phyloP scores from a whole-genome alignment of 2,113 vertebrate species.

The Pygoscelis antarcticus region DNA sequence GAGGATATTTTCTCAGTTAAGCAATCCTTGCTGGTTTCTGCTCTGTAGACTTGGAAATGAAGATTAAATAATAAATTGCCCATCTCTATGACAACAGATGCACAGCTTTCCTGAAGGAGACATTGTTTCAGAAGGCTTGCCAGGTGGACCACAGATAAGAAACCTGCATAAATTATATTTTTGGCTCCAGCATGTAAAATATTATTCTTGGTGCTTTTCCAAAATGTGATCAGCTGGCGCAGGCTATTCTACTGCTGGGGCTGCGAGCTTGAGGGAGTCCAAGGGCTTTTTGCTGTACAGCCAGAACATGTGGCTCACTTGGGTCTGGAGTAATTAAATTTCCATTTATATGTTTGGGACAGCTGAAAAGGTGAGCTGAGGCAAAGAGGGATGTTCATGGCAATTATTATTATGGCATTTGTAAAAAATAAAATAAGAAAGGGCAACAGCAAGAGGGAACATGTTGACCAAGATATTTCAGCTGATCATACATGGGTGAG shows the following conservation, averaged over 20 bases:
- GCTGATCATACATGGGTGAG: not conserved
- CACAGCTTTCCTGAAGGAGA: not conserved
- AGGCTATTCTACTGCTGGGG: not conserved
- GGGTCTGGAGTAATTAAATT: not conserved
- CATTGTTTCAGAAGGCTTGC: conserved; percentile 13
- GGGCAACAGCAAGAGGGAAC: not conserved
- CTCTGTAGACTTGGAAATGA: not conserved
- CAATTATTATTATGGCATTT: not conserved
- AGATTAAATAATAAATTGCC: conserved; percentile 14
- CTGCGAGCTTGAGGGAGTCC: not conserved
- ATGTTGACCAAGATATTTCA: not conserved
- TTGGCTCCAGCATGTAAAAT: not conserved
- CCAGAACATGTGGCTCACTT: not conserved
- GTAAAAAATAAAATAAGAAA: not conserved
- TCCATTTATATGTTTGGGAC: not conserved
- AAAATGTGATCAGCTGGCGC: not conserved
- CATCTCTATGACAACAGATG: conserved; percentile 6
- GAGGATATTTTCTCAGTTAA: conserved; percentile 30
- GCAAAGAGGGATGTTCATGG: not conserved
- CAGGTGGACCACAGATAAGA: conserved; percentile 51
- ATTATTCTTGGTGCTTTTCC: conserved; percentile 27
- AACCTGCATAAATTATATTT: not conserved
- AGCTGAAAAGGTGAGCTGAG: conserved; percentile 27
- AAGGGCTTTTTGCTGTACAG: not conserved
- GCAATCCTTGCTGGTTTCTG: not conserved